Evolutionary conservation across 2,113 vertebrate genomes (phyloP).

Genomic region (Psophia crepitans): DNA sequence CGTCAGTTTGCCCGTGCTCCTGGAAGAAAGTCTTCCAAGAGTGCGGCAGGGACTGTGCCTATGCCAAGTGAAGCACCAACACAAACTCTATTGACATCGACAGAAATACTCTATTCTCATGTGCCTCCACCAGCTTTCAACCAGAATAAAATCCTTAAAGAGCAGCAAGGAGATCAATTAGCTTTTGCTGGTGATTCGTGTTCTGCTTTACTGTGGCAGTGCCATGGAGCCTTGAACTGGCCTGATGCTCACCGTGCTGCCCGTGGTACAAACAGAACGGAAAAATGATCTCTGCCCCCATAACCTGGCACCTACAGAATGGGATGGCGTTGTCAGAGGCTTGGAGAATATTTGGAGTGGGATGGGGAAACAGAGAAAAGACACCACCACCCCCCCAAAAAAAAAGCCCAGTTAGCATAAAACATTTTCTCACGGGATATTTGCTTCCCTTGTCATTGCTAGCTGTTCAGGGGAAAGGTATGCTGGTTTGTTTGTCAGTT

Average conservation of each 20-base stretch:
- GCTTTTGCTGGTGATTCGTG: fast-evolving
- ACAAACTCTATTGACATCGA: not conserved
- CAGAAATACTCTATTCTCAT: not conserved
- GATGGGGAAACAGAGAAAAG: not conserved
- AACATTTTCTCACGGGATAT: not conserved
- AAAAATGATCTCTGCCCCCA: not conserved
- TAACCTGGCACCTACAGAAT: not conserved
- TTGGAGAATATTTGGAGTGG: not conserved
- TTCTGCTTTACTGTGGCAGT: not conserved
- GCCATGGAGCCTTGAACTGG: not conserved
- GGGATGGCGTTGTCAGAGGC: fast-evolving
- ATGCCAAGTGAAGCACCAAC: fast-evolving
- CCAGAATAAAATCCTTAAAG: not conserved
- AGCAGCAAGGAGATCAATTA: not conserved
- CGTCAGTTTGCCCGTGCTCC: not conserved
- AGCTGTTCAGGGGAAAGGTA: not conserved
- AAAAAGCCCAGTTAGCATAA: not conserved
- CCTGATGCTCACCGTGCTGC: not conserved
- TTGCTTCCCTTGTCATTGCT: not conserved
- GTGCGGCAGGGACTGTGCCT: not conserved
- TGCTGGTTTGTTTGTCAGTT: not conserved
- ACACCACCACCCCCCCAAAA: no score
- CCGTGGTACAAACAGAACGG: not conserved
- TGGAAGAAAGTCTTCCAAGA: not conserved
- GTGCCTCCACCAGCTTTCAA: not conserved